Conservation (phyloP, 2,797 vertebrate genomes). For the Bryconaethiops microstoma region DNA sequence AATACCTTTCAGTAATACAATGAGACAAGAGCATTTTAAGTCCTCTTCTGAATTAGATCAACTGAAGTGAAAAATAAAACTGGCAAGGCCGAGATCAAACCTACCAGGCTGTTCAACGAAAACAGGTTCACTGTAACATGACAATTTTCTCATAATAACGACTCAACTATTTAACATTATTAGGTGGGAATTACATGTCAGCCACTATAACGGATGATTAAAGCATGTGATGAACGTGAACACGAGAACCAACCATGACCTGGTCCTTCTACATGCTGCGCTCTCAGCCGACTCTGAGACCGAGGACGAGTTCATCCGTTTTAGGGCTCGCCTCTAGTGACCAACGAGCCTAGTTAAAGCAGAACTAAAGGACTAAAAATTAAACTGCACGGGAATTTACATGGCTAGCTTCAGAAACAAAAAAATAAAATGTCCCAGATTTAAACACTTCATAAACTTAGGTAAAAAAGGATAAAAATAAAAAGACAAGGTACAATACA, state of each 20-base stretch:
- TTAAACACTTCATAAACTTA: slow-evolving; percentile 55
- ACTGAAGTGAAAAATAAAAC: slow-evolving; percentile 53
- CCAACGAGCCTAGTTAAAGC: slow-evolving; percentile 55
- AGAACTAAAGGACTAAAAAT: slow-evolving; percentile 53
- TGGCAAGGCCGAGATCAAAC: slow-evolving; percentile 48
- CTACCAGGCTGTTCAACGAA: slow-evolving; percentile 44
- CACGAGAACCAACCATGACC: slow-evolving; percentile 45
- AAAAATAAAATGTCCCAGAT: slow-evolving; percentile 36
- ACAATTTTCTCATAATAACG: slow-evolving; percentile 57
- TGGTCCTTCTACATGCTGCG: slow-evolving; percentile 52
- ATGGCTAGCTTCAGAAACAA: slow-evolving; percentile 44
- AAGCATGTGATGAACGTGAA: slow-evolving; percentile 43
- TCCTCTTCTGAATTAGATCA: slow-evolving; percentile 48
- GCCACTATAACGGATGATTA: slow-evolving; percentile 53
- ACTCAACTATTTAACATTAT: slow-evolving; percentile 61
- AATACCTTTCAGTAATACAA: slow-evolving; percentile 65
- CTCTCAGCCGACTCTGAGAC: slow-evolving; percentile 23
- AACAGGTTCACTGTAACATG: slow-evolving; percentile 59
- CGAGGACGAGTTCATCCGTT: slow-evolving; percentile 33
- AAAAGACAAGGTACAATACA: slow-evolving; percentile 64
- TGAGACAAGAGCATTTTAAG: slow-evolving; percentile 52
- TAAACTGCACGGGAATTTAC: slow-evolving; percentile 56
- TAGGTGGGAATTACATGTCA: slow-evolving; percentile 55
- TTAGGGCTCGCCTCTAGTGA: slow-evolving; percentile 42
- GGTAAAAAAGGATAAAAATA: slow-evolving; percentile 55